Base-by-base conservation (phyloP, 2,888 invertebrate genomes). In the Ophion costatus region DNA sequence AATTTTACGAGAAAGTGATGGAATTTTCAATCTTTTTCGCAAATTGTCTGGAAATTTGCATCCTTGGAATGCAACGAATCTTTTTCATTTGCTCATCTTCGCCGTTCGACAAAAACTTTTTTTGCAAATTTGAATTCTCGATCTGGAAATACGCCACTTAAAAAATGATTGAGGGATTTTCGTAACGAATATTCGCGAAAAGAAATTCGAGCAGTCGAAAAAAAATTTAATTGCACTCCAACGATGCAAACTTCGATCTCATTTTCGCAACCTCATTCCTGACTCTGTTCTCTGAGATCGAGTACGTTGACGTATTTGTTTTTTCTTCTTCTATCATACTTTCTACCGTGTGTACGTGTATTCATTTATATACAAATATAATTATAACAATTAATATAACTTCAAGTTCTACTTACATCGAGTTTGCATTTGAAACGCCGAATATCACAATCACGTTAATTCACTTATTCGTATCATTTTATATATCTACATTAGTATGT, bases 401-500 rank as follows among this genome's bases (percentile, higher is more conserved):
- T 88, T 87, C 84, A 83, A 84, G 75, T 85, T 88, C 86, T 89
- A 89, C 86, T 88, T 89, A 90, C 86, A 89, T 88, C 90, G 89
- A 90, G 88, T 89, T 90, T 90, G 91, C 91, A 92, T 91, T 91
- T 90, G 89, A 91, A 91, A 92, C 91, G 91, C 91, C 92, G 91
- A 88, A 90, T 93, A 93, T 93, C 93, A 92, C 93, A 92, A 92
- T 92, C 91, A 92, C 90, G 91, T 91, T 91, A 90, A 92, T 78
- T 78, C 61, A 61, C 59, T 83, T 70, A 59, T 82, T 84, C 78
- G 70, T 79, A 64, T 67, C 57, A 78, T 81, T 70, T 82, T 45
- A 14, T 86, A 81, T 92, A 93, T 93, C 92, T 93, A 93, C 93
- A 93, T 88, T 90, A 75, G 75, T 84, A 92, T 93, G 89, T 93